phyloP scores from a whole-genome alignment of 2,888 invertebrate species.

The Hedya salicella region DNA sequence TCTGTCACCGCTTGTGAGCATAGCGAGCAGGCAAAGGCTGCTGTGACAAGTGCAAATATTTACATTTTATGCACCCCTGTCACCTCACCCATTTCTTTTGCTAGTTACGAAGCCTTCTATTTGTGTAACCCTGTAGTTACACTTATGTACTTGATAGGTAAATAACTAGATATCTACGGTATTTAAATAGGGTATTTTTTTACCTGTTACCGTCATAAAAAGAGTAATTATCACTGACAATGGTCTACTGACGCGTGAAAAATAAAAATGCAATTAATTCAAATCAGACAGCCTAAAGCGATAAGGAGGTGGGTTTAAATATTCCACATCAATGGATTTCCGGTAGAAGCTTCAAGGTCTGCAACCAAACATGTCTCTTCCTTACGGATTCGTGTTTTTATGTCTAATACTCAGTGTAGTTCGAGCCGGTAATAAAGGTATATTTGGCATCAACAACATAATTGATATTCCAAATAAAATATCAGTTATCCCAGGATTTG shows the following conservation, averaged over 20 bases:
- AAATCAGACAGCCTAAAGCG: slow-evolving; percentile 5
- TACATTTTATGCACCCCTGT: background rate
- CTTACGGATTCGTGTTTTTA: slow-evolving; percentile 1
- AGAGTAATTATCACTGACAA: background rate
- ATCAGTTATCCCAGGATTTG: slow-evolving; percentile 26
- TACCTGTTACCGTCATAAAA: background rate
- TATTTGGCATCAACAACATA: slow-evolving; percentile 22
- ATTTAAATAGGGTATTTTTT: background rate
- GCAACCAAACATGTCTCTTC: slow-evolving; percentile 14
- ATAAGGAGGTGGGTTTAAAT: slow-evolving; percentile 35
- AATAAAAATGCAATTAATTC: slow-evolving; percentile 7
- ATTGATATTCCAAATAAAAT: slow-evolving; percentile 14
- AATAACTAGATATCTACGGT: background rate
- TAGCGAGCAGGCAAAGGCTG: background rate
- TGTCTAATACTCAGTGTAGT: background rate
- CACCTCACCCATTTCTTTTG: background rate
- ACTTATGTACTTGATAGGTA: background rate
- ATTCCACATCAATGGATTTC: slow-evolving; percentile 16
- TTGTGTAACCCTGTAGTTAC: background rate
- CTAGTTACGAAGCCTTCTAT: background rate
- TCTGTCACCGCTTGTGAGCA: background rate
- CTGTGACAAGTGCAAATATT: slow-evolving; percentile 18
- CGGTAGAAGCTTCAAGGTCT: slow-evolving; percentile 23
- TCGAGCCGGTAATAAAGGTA: background rate
- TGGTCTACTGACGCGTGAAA: slow-evolving; percentile 2